These are phyloP conservation scores for Oryzias melastigma DNA, from an alignment of 2,113 vertebrate species.

Conservation along the genomic window DNA sequence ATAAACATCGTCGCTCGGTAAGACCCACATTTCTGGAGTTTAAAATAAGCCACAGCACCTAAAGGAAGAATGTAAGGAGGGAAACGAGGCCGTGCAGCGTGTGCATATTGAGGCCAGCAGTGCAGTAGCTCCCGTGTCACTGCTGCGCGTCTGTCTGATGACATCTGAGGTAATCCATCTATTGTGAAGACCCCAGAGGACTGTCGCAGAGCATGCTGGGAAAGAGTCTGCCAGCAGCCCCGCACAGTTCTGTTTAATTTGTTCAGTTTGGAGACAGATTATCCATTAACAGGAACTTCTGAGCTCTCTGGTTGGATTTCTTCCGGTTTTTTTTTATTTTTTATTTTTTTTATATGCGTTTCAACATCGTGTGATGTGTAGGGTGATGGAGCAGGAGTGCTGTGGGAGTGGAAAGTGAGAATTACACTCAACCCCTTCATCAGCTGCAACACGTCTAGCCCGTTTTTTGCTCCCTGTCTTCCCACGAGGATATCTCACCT, in stretches of 20 bases:
- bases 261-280: background rate
- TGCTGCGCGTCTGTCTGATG: constrained; percentile 47
- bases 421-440: background rate
- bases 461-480: background rate
- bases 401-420: constrained; percentile 13
- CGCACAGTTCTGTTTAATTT: background rate
- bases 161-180: constrained; percentile 54
- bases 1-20: too few relatives aligned
- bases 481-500: background rate
- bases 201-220: constrained; percentile 45
- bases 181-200: constrained; percentile 33
- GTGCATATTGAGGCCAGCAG: constrained; percentile 24
- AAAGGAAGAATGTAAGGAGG: background rate
- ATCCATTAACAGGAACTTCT: background rate
- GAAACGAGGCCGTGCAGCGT: constrained; percentile 4
- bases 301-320: background rate
- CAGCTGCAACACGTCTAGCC: constrained; percentile 11
- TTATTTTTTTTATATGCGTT: constrained; percentile 9
- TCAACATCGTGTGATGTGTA: background rate
- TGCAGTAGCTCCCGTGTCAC: constrained; percentile 12
- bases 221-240: constrained; percentile 7
- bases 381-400: constrained; percentile 1
- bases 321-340: background rate
- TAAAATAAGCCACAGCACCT: background rate
- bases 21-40: too few relatives aligned